These are phyloP conservation scores for Caenorhabditis sp. DNA, from an alignment of 2,888 invertebrate genomes.

Conservation along the genomic window DNA sequence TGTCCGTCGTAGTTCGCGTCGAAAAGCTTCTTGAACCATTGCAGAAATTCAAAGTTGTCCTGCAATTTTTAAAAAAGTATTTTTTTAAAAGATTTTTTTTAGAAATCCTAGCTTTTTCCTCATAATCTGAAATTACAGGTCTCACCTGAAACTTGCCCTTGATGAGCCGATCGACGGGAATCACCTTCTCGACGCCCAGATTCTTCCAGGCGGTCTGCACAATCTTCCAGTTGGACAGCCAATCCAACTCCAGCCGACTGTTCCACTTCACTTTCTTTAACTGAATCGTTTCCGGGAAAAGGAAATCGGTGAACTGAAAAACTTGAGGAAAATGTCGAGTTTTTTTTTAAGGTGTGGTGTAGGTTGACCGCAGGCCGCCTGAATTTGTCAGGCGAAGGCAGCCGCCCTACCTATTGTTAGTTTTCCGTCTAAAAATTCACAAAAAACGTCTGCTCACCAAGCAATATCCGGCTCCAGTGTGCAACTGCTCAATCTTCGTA, in stretches of 20 bases:
- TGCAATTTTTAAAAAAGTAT: too few species aligned
- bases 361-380: too few species aligned
- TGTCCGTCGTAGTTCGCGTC: constrained; percentile 99
- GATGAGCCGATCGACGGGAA: constrained; percentile 98
- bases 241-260: constrained; percentile 98
- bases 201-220: constrained; percentile 96
- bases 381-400: too few species aligned
- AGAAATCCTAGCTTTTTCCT: too few species aligned
- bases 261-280: constrained; percentile 86
- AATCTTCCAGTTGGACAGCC: constrained; percentile 98
- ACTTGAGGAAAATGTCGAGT: background rate
- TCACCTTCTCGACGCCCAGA: constrained; percentile 98
- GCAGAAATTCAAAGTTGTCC: constrained; percentile 99
- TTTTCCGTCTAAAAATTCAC: too few species aligned
- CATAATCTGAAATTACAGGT: constrained; percentile 12
- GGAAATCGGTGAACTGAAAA: constrained; percentile 96
- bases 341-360: too few species aligned
- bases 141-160: constrained; percentile 93
- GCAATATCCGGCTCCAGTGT: constrained; percentile 98
- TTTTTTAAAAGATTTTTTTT: too few species aligned
- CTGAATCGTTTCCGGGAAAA: constrained; percentile 85
- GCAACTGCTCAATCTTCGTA: constrained; percentile 97
- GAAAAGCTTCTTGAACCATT: constrained; percentile 99
- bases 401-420: too few species aligned
- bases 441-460: too few species aligned